Evolutionary conservation across 2,113 vertebrate species (phyloP).

Genomic region (Halcyon malimbica): DNA sequence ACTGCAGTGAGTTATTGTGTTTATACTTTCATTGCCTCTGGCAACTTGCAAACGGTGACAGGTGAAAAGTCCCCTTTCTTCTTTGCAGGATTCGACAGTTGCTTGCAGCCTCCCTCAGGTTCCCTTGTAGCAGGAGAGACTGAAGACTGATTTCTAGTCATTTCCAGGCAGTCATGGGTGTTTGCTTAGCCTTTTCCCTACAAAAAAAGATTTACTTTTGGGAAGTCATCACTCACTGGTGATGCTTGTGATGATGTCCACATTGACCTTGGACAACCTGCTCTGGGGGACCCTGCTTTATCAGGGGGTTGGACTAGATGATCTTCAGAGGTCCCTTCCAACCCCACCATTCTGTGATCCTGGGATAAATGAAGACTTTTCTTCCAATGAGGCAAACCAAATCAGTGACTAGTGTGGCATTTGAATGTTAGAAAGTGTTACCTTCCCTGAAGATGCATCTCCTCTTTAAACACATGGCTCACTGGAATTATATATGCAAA

Average conservation of each 20-base stretch:
- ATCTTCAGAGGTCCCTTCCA: neutral
- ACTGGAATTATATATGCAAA: neutral
- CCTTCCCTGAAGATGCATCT: neutral
- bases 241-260: neutral
- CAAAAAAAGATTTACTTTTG: neutral
- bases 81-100: neutral
- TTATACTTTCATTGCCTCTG: conserved; percentile 3
- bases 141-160: neutral
- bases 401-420: neutral
- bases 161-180: neutral
- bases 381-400: neutral
- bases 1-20: conserved; percentile 10
- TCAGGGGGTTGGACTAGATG: neutral
- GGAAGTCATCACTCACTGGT: neutral
- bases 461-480: neutral
- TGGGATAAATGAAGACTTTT: neutral
- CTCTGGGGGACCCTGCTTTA: neutral
- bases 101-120: neutral
- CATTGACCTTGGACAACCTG: neutral
- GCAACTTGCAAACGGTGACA: conserved; percentile 16
- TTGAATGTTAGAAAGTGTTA: neutral
- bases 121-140: neutral
- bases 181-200: neutral
- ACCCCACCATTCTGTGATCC: neutral
- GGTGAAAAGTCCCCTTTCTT: conserved; percentile 10